phyloP scores from a whole-genome alignment of 2,113 vertebrate genomes.

The Dromaius novaehollandiae region DNA sequence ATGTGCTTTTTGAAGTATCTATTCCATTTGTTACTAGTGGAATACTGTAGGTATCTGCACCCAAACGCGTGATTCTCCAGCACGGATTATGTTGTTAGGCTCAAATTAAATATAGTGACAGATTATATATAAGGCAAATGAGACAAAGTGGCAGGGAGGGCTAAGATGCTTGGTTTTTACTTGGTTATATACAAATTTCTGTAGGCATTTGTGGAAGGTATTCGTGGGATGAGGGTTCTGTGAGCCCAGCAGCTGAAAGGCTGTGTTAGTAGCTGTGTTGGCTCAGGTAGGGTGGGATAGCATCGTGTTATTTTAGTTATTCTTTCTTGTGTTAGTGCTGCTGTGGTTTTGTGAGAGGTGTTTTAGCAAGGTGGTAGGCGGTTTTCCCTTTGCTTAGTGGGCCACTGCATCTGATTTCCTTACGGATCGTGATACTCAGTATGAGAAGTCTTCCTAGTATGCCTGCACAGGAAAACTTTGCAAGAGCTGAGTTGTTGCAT shows the following conservation, averaged over 20 bases:
- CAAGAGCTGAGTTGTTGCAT: neutral
- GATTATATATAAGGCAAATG: neutral
- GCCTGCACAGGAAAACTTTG: neutral
- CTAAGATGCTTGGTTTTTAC: neutral
- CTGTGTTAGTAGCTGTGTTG: neutral
- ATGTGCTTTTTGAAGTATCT: constrained; percentile 61
- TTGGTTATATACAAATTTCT: neutral
- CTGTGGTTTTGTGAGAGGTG: neutral
- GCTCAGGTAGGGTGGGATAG: neutral
- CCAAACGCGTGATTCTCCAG: constrained; percentile 38
- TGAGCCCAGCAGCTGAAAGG: neutral
- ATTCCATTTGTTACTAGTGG: constrained; percentile 57
- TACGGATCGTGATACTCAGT: rapidly evolving
- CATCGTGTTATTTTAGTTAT: neutral
- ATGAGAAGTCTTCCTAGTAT: neutral
- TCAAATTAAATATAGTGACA: neutral
- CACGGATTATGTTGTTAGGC: constrained; percentile 4
- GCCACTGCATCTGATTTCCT: neutral
- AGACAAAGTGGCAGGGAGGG: neutral
- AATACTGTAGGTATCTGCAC: constrained; percentile 50
- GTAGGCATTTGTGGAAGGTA: neutral
- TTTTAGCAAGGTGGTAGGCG: neutral
- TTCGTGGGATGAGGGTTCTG: neutral
- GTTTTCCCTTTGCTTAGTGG: neutral
- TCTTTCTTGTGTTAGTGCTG: neutral